phyloP scores from a whole-genome alignment of 1,140 invertebrate species.

The Drosophila obscura region DNA sequence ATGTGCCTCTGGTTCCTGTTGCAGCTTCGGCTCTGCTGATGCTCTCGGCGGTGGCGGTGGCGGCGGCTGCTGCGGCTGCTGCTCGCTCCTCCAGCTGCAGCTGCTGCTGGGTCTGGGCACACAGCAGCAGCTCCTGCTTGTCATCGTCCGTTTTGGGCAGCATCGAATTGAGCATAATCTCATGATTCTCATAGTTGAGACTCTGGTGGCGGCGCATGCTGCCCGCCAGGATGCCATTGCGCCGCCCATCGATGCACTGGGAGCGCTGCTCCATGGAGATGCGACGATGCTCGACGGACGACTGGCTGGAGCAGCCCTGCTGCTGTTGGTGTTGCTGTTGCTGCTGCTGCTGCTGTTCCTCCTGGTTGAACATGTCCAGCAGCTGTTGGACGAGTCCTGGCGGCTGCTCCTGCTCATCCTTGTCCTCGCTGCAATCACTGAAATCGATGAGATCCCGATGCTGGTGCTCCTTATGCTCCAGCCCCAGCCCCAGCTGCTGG shows the following conservation, averaged over 20 bases:
- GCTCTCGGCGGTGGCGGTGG: not conserved
- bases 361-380: slow-evolving; percentile 55
- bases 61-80: not conserved
- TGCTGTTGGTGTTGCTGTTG: not conserved
- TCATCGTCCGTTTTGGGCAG: slow-evolving; percentile 68
- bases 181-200: slow-evolving; percentile 82
- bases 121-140: slow-evolving; percentile 67
- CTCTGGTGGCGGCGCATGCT: slow-evolving; percentile 74
- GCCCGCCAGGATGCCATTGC: slow-evolving; percentile 77
- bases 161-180: slow-evolving; percentile 70
- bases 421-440: slow-evolving; percentile 75
- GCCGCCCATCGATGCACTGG: slow-evolving; percentile 68
- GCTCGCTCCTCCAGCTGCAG: slow-evolving; percentile 42
- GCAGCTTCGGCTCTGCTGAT: not conserved
- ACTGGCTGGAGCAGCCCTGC: slow-evolving; percentile 2
- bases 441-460: slow-evolving; percentile 77
- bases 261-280: slow-evolving; percentile 74
- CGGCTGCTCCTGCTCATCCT: slow-evolving; percentile 42
- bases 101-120: slow-evolving; percentile 58
- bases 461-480: slow-evolving; percentile 16
- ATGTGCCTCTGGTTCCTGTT: not conserved
- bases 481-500: no score
- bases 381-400: slow-evolving; percentile 58
- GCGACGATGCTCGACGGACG: slow-evolving; percentile 69
- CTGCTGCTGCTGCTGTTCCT: slow-evolving; percentile 24